Percentiles rank a stretch among this genome's conserved stretches.
These are phyloP conservation scores for Psittacula echo DNA, from an alignment of 2,797 vertebrate genomes.

Conservation along the genomic window DNA sequence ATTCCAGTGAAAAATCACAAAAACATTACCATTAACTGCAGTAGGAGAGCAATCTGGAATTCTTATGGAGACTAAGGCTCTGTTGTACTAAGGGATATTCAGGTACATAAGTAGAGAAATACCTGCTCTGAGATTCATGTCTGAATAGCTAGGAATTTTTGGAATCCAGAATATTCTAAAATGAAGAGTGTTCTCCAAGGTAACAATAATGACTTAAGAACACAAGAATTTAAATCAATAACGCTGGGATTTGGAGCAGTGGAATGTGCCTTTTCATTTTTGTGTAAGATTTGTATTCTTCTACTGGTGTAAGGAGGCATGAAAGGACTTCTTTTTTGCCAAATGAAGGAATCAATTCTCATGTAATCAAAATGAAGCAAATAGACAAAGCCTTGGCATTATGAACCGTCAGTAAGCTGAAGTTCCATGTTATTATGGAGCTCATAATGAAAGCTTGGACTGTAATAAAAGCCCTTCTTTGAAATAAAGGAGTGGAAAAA, in stretches of 20 bases:
- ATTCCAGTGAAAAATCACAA: background rate
- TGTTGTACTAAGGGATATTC: background rate
- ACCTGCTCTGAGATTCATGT: background rate
- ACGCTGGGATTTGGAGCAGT: background rate
- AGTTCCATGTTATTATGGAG: background rate
- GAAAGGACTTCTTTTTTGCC: background rate
- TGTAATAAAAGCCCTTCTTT: background rate
- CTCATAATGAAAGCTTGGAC: background rate
- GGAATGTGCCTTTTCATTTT: background rate
- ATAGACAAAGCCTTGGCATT: background rate
- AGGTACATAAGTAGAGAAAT: background rate
- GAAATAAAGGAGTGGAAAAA: accelerated
- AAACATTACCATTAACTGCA: background rate
- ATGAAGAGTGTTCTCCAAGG: background rate
- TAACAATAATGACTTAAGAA: background rate
- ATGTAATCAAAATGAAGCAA: background rate
- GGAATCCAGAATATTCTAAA: background rate
- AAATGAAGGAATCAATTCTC: background rate
- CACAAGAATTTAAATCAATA: background rate
- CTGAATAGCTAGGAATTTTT: background rate
- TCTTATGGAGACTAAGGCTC: background rate
- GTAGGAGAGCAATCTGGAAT: background rate
- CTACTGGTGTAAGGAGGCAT: background rate
- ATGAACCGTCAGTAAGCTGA: background rate
- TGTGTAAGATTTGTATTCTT: background rate